Evolutionary conservation across 2,888 invertebrate species (phyloP), one percentile per base, ranked within the genome.

Genomic region (Agrochola circellaris): DNA sequence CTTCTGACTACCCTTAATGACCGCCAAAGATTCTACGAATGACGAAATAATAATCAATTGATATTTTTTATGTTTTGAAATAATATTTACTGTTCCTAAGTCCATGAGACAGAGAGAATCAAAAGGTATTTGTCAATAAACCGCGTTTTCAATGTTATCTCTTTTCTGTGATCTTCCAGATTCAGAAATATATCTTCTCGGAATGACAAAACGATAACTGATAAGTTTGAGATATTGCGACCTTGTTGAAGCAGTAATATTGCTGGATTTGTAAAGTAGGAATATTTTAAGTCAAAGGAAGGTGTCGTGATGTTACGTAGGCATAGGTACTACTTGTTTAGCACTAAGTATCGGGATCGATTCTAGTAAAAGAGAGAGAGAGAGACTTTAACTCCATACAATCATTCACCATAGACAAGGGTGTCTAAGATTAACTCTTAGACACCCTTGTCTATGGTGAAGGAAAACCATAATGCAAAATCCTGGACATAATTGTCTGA

Each of bases 221-320:
- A 84, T 82, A 84, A 80, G 45, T 67, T 74, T 54, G n/a, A 60
- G 38, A 79, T 73, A 82, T 54, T 45, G 62, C 38, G 69, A 56
- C 38, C 38, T 66, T 73, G 51, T 65, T 38, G 30, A 13, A n/a
- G 20, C 17, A n/a, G 17, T 64, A 72, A 62, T 78, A 56, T 48
- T 73, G 30, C 15, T 34, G 42, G 58, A 54, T 56, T 65, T 58
- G 9, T 42, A 42, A 15, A 4, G 17, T 20, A 7, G 45, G 45
- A 66, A 45, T 20, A 26, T 45, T 45, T 45, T 60, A 30, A 30
- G 60, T 60, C 8, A 0, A 58, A 60, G 20, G 20, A 20, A 11
- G 20, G 20, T 61, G 30, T 20, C 20, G 15, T 45, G 45, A 45
- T 45, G 4, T 15, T 42, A 45, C 15, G 45, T 0, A 15, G 4